These are phyloP conservation scores for Virgularia gustaviana DNA, from an alignment of 92 coral and sea anemone species.

Conservation along the genomic window DNA sequence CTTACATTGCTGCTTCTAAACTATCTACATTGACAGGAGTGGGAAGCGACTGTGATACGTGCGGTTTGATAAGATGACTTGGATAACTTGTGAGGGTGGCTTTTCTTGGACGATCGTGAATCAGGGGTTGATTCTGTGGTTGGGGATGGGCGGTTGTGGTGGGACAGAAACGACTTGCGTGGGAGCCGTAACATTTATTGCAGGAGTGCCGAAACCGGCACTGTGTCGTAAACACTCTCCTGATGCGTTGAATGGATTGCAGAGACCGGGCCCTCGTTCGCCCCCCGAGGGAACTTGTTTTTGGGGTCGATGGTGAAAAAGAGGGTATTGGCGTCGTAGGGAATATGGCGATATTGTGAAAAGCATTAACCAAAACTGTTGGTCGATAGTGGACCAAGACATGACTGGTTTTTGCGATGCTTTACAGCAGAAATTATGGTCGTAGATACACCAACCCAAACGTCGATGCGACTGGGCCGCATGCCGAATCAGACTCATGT, in stretches of 20 bases:
- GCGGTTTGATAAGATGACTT: neutral
- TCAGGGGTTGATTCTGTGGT: conserved; percentile 17
- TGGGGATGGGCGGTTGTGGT: neutral
- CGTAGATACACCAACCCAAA: conserved; percentile 50
- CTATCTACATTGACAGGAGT: conserved; percentile 40
- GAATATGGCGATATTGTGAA: conserved; percentile 47
- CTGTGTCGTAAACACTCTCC: neutral
- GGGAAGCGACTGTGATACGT: neutral
- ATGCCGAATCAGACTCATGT: conserved; percentile 31
- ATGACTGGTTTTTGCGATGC: conserved; percentile 42
- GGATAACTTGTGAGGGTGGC: neutral
- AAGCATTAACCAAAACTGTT: conserved; percentile 46
- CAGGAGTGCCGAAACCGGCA: neutral
- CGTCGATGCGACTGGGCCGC: conserved; percentile 46
- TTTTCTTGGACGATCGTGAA: neutral
- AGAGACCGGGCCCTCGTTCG: too few relatives aligned
- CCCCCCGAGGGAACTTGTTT: too few relatives aligned
- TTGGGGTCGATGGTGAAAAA: conserved; percentile 52
- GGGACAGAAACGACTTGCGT: neutral
- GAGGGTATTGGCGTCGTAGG: conserved; percentile 51
- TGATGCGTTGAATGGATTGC: neutral
- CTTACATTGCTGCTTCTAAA: conserved; percentile 22
- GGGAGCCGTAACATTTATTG: neutral
- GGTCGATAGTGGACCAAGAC: conserved; percentile 46
- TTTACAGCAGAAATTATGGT: conserved; percentile 46